Percentiles rank a stretch among this genome's conserved stretches.
Evolutionary conservation across 2,888 invertebrate species (phyloP).

Genomic region (Clostera curtula): DNA sequence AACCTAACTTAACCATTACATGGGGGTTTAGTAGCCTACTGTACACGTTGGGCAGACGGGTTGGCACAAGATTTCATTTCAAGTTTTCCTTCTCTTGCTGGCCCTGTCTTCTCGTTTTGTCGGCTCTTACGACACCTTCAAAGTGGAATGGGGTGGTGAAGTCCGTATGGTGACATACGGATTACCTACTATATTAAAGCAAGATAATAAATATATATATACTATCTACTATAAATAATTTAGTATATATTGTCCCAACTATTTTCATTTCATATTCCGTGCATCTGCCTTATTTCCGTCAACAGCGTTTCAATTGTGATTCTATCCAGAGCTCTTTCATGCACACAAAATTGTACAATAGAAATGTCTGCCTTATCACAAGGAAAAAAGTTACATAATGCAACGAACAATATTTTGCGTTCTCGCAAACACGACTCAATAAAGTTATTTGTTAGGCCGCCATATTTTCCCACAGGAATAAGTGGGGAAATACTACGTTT

Average conservation of each 20-base stretch:
- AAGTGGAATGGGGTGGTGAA: too few species aligned
- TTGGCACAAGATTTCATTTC: too few species aligned
- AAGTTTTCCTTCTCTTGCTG: too few species aligned
- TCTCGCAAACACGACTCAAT: constrained; percentile 19
- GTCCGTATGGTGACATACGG: too few species aligned
- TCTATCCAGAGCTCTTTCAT: constrained; percentile 21
- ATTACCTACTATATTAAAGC: too few species aligned
- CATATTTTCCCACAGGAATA: constrained; percentile 31
- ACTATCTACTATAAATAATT: constrained; percentile 19
- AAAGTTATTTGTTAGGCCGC: constrained; percentile 31
- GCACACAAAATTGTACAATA: constrained; percentile 6
- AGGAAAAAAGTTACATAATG: constrained; percentile 13
- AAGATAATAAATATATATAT: constrained; percentile 11
- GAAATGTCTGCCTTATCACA: constrained; percentile 13
- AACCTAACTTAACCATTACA: too few species aligned
- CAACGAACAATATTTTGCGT: constrained; percentile 10
- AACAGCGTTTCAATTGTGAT: constrained; percentile 26
- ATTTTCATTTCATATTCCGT: constrained; percentile 24
- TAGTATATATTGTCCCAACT: constrained; percentile 17
- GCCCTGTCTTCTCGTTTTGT: too few species aligned
- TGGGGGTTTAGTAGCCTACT: too few species aligned
- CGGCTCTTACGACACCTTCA: too few species aligned
- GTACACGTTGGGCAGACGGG: too few species aligned
- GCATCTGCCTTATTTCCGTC: constrained; percentile 36
- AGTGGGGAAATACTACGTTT: constrained; percentile 21